Conservation (phyloP, 2,888 invertebrate species). For the Synergus itoensis region DNA sequence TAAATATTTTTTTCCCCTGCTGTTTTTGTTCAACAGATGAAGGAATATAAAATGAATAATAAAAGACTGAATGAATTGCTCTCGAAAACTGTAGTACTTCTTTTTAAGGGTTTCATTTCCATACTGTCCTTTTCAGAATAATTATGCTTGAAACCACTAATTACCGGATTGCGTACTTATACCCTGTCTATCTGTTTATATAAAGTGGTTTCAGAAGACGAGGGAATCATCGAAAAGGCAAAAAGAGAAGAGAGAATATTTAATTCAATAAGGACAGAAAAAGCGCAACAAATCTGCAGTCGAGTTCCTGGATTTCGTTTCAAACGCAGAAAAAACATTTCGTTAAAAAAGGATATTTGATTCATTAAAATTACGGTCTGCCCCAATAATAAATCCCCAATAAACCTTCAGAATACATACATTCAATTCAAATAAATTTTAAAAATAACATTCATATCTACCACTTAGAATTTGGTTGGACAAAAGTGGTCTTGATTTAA, state of each 20-base stretch:
- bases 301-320: neutral
- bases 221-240: neutral
- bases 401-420: neutral
- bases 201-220: neutral
- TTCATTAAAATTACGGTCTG: neutral
- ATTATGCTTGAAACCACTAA: conserved; percentile 69
- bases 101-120: neutral
- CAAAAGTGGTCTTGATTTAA: too few relatives aligned
- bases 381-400: neutral
- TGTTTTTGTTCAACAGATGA: neutral
- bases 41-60: conserved; percentile 41
- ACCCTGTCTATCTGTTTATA: conserved; percentile 17
- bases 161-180: conserved; percentile 60
- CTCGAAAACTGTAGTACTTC: conserved; percentile 26
- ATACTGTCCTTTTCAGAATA: conserved; percentile 63
- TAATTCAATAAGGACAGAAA: neutral
- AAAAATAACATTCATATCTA: neutral
- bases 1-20: too few relatives aligned
- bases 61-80: conserved; percentile 35
- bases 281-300: neutral
- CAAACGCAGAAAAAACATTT: neutral
- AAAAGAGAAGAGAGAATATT: neutral
- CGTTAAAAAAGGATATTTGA: neutral
- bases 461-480: neutral
- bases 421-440: neutral